A percentile compares a stretch with the other conserved stretches of the same genome.
These are phyloP conservation scores for Drepana arcuata DNA, from an alignment of 1,140 invertebrate species.

Conservation along the genomic window DNA sequence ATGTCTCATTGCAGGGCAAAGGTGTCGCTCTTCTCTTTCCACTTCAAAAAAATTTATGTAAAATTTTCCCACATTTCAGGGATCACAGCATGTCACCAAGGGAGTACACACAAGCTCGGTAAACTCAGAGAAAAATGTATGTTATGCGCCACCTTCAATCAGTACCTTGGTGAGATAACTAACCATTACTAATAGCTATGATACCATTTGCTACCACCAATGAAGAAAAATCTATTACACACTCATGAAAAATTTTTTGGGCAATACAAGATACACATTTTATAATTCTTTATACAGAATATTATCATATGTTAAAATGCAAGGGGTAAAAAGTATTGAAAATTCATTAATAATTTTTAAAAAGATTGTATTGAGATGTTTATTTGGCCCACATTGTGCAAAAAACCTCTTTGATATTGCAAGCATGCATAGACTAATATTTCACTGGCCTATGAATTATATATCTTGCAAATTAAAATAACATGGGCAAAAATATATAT, in stretches of 20 bases:
- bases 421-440: no score
- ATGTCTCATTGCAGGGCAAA: not conserved
- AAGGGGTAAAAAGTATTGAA: no score
- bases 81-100: conserved; percentile 52
- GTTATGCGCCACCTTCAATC: conserved; percentile 47
- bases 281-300: not conserved
- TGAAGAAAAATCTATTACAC: conserved; percentile 16
- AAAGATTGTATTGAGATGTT: no score
- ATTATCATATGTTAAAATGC: no score
- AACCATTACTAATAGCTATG: conserved; percentile 55
- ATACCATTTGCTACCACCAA: conserved; percentile 6
- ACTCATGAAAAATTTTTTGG: not conserved
- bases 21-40: not conserved
- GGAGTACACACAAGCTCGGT: conserved; percentile 57
- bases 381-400: no score
- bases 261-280: not conserved
- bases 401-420: no score
- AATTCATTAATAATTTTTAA: no score
- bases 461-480: no score
- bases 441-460: no score
- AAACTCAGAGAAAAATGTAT: conserved; percentile 59
- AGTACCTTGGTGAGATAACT: conserved; percentile 64
- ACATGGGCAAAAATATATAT: no score
- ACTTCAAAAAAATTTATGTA: not conserved
- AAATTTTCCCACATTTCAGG: conserved; percentile 23